A percentile compares a stretch with the other conserved stretches of the same genome.
Conservation (phyloP, 2,888 invertebrate species). For the Microctonus hyperodae region DNA sequence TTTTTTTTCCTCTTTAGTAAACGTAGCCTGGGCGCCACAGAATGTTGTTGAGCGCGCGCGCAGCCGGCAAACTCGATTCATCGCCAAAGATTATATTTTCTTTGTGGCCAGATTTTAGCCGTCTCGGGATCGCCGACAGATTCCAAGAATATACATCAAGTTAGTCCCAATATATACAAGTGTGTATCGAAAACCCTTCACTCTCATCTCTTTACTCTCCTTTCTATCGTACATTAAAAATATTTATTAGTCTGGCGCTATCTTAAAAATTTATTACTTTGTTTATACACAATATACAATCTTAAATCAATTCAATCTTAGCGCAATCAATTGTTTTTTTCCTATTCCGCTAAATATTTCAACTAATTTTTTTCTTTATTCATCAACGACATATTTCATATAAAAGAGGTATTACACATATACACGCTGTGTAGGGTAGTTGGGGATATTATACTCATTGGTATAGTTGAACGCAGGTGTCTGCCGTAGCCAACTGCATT, state of each 20-base stretch:
- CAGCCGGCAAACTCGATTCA: slow-evolving; percentile 22
- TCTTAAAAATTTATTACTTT: slow-evolving; percentile 53
- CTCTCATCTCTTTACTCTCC: not conserved
- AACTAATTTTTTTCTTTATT: slow-evolving; percentile 16
- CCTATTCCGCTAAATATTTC: not conserved
- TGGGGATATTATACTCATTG: slow-evolving; percentile 43
- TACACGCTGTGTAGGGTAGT: slow-evolving; percentile 33
- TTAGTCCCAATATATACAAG: slow-evolving; percentile 33
- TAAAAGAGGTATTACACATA: slow-evolving; percentile 12
- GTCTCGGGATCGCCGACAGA: slow-evolving; percentile 39
- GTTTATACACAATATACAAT: slow-evolving; percentile 40
- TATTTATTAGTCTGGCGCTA: slow-evolving; percentile 60
- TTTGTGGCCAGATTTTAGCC: slow-evolving; percentile 41
- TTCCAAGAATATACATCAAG: slow-evolving; percentile 57
- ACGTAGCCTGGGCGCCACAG: slow-evolving; percentile 32
- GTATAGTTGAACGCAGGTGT: slow-evolving; percentile 54
- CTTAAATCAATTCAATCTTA: not conserved
- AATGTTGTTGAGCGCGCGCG: slow-evolving; percentile 15
- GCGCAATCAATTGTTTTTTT: slow-evolving; percentile 1
- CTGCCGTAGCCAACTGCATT: slow-evolving; percentile 37
- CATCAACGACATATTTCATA: slow-evolving; percentile 6
- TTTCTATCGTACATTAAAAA: slow-evolving; percentile 48
- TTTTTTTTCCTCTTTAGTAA: not conserved
- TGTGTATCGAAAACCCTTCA: slow-evolving; percentile 27
- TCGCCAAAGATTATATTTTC: slow-evolving; percentile 42